These are phyloP conservation scores for Nephila pilipes DNA, from an alignment of 1,140 invertebrate genomes.

Conservation along the genomic window DNA sequence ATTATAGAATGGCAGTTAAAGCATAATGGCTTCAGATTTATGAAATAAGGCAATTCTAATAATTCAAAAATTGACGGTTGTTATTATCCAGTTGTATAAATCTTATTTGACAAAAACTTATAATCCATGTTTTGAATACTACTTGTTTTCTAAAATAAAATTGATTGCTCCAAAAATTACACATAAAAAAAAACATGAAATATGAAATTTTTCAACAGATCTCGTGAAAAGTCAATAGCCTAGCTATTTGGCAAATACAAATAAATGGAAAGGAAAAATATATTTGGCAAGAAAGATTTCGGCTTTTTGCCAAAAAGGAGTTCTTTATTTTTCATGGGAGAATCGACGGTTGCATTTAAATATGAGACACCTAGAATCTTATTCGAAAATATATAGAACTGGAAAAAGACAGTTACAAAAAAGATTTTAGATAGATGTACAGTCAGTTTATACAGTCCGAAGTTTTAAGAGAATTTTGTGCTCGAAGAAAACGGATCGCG, in stretches of 20 bases:
- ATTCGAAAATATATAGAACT: neutral
- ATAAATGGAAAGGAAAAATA: conserved; percentile 3
- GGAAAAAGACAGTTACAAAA: neutral
- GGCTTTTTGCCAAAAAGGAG: neutral
- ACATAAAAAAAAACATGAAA: neutral
- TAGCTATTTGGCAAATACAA: neutral
- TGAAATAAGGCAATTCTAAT: too few species aligned
- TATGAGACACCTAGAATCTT: conserved; percentile 16
- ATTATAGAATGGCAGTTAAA: too few species aligned
- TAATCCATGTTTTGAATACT: neutral
- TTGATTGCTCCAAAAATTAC: neutral
- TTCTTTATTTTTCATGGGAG: neutral
- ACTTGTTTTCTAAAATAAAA: neutral
- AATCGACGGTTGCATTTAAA: neutral
- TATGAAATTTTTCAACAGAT: neutral
- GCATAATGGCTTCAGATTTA: too few species aligned
- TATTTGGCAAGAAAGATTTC: neutral
- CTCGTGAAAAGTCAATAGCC: neutral
- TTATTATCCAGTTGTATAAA: too few species aligned
- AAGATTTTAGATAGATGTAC: neutral
- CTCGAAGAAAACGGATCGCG: neutral
- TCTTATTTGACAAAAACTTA: too few species aligned
- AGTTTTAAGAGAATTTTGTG: neutral
- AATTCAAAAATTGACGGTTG: too few species aligned
- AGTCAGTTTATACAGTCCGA: neutral